phyloP scores from a whole-genome alignment of 1,140 invertebrate species.

The Himalopsyche phryganea region DNA sequence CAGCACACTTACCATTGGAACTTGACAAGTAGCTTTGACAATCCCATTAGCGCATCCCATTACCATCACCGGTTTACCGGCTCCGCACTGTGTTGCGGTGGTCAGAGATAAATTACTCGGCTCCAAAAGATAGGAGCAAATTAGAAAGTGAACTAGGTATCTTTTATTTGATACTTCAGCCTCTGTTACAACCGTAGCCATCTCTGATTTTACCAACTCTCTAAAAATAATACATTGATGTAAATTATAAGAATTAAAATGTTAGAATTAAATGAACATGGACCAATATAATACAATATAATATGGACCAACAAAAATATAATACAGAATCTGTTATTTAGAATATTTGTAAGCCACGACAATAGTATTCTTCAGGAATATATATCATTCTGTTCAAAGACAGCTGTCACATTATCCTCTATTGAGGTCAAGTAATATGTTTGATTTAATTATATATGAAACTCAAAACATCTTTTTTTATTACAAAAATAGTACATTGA shows the following conservation, averaged over 20 bases:
- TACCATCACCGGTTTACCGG: conserved; percentile 35
- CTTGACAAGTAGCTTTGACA: conserved; percentile 37
- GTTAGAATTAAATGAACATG: too few relatives aligned
- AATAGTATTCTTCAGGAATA: too few relatives aligned
- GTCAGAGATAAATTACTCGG: conserved; percentile 32
- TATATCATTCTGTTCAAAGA: too few relatives aligned
- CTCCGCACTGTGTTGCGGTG: conserved; percentile 20
- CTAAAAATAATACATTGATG: conserved; percentile 30
- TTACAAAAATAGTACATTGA: too few relatives aligned
- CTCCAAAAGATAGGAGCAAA: conserved; percentile 46
- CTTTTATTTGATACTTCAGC: conserved; percentile 34
- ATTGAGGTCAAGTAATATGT: too few relatives aligned
- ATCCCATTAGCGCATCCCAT: conserved; percentile 43
- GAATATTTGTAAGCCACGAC: too few relatives aligned
- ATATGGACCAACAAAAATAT: too few relatives aligned
- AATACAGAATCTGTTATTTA: too few relatives aligned
- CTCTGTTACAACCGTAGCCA: conserved; percentile 35
- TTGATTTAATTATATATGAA: too few relatives aligned
- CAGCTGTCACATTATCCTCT: too few relatives aligned
- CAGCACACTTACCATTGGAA: conserved; percentile 39
- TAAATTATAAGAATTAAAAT: conserved; percentile 1
- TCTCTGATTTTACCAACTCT: conserved; percentile 40
- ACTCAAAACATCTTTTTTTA: too few relatives aligned
- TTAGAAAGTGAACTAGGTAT: conserved; percentile 46
- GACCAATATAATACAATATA: too few relatives aligned